Base-by-base conservation (phyloP, 2,797 vertebrate genomes). In the Erethizon dorsatum region DNA sequence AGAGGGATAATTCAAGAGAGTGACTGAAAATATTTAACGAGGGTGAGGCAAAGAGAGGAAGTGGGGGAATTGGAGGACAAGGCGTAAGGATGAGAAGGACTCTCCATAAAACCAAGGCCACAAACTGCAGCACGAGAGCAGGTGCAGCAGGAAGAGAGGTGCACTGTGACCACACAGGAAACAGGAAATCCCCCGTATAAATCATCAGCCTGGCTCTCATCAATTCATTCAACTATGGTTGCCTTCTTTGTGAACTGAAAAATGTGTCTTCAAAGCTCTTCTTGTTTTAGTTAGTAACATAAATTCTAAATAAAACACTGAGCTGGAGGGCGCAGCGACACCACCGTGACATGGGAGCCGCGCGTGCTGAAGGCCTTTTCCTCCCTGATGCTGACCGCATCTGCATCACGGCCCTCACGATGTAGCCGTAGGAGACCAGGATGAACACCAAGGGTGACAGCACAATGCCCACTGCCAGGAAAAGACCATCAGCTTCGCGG, bases 401-500 rank as follows among this genome's bases (percentile, higher is more conserved):
- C 0, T 45, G 71, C 8, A 96, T 6, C 24, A 97, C 71, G 0
- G 95, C 94, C 10, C 54, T 54, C 54, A 54, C 54, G 14, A 54
- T 54, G 54, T 54, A 54, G 10, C 52, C 10, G 6, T 52, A 97
- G n/a, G 97, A 98, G 5, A 94, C 31, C 22, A 97, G 24, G 31
- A 98, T 97, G n/a, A 94, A 94, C 12, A 83, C 22, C 33, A 98
- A 57, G 0, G 96, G 97, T 0, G 75, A 95, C 11, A 98, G 57
- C 33, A 97, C 90, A 10, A 98, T 54, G 54, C 54, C 54, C n/a
- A n/a, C n/a, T n/a, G 13, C 54, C 14, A 15, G 0, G 95, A 97
- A 88, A 97, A 97, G 84, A 97, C 92, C n/a, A 98, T 98, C 90
- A 96, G 96, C 88, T 96, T 96, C 9, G 18, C 0, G 7, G 97